Conservation (phyloP, 2,888 invertebrate genomes). For the Dicroscelio sp. region DNA sequence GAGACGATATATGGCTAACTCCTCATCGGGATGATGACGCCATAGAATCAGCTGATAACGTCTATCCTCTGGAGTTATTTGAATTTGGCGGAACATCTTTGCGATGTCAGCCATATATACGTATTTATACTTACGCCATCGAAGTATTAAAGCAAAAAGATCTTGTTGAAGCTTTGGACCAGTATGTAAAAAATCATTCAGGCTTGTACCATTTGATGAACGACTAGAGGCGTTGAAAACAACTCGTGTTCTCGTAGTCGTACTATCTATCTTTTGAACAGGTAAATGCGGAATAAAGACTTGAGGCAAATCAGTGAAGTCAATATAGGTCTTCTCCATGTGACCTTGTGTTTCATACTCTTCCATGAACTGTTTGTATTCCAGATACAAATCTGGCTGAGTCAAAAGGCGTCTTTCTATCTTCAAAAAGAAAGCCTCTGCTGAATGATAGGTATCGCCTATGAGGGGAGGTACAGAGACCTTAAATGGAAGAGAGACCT, state of each 20-base stretch:
- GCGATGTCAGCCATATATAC: too few relatives aligned
- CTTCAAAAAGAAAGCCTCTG: too few relatives aligned
- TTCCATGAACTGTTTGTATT: neutral
- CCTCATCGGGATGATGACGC: too few relatives aligned
- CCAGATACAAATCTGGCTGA: neutral
- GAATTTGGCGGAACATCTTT: too few relatives aligned
- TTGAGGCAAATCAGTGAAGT: neutral
- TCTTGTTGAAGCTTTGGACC: too few relatives aligned
- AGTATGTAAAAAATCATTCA: too few relatives aligned
- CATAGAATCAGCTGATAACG: too few relatives aligned
- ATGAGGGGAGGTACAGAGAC: neutral
- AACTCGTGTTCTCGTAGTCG: constrained; percentile 55
- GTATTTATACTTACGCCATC: too few relatives aligned
- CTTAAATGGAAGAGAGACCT: constrained; percentile 13
- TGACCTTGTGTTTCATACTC: neutral
- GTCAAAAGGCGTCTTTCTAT: neutral
- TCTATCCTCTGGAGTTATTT: too few relatives aligned
- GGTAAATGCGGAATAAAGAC: constrained; percentile 64
- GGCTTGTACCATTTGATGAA: constrained; percentile 48
- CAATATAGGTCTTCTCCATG: neutral
- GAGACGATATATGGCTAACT: too few relatives aligned
- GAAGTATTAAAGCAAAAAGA: too few relatives aligned
- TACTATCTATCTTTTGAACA: constrained; percentile 43
- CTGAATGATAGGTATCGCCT: constrained; percentile 17
- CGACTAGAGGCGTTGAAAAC: constrained; percentile 65